Conservation (phyloP, 2,888 invertebrate genomes). For the Dendrolimus houi region DNA sequence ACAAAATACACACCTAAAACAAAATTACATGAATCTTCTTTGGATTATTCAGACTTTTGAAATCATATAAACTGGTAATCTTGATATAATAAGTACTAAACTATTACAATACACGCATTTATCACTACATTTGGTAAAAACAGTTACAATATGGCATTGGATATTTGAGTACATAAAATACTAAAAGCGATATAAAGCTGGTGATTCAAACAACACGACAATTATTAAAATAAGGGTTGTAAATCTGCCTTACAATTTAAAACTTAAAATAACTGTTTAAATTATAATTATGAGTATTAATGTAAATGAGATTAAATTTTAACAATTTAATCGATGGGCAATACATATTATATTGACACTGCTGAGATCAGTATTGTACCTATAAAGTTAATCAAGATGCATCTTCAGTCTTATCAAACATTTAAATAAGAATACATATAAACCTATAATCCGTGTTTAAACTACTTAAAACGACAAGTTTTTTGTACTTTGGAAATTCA, state of each 20-base stretch:
- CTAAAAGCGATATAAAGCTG: not conserved
- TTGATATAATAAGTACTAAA: conserved; percentile 14
- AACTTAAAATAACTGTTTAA: not conserved
- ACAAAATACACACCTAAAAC: conserved; percentile 26
- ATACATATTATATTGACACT: conserved; percentile 1
- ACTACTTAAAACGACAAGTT: not conserved
- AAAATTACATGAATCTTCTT: conserved; percentile 18
- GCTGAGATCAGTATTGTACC: conserved; percentile 6
- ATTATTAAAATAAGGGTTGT: not conserved
- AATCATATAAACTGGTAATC: conserved; percentile 25
- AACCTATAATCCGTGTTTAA: not conserved
- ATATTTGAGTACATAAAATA: not conserved
- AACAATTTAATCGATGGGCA: not conserved
- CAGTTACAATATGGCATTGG: not conserved
- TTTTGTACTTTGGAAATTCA: not conserved
- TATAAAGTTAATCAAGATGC: conserved; percentile 1
- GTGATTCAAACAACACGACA: not conserved
- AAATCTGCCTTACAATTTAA: not conserved
- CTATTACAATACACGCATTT: not conserved
- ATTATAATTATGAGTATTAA: conserved; percentile 3
- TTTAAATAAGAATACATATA: not conserved
- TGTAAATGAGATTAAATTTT: not conserved
- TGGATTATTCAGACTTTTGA: conserved; percentile 50
- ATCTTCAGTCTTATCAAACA: conserved; percentile 2
- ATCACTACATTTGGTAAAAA: not conserved